Base-by-base conservation (phyloP, 2,888 invertebrate species). In the Hyles lineata region DNA sequence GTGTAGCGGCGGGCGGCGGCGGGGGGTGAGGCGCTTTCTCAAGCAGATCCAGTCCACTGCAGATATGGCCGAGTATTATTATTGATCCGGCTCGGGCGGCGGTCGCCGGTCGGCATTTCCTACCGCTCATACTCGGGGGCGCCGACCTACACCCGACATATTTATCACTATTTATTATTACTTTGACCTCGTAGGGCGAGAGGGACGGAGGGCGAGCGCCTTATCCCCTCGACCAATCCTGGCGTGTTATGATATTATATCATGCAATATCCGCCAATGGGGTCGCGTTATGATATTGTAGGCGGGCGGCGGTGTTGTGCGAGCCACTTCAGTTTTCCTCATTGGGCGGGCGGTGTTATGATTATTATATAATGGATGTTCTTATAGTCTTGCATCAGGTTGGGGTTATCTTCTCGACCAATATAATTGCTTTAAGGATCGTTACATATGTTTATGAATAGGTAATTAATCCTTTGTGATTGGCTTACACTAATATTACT, bases 191-290 rank as follows among this genome's bases (percentile, higher is more conserved):
- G 87, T 88, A 88, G 85, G 82, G 83, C 79, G 84, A 83, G 83
- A 83, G 83, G 85, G 83, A 86, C 83, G 90, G 87, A 89, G 90
- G 90, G 87, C 85, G 86, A 81, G 79, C 78, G 83, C 84, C 88
- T 82, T 85, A 75, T 80, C 85, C 86, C 87, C 87, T 91, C 92
- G 88, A 82, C 95, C 95, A 95, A 95, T 95, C 91, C 92, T 88
- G 84, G 85, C 82, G 80, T 93, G 95, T 95, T 96, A 96, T 96
- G 95, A 95, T 96, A 96, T 96, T 95, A 96, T 96, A 96, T 95
- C 95, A 95, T 87, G 83, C 90, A 89, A 92, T 92, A 90, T 91
- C 90, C 86, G 86, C 95, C 95, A 94, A 96, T 96, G 89, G 93
- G 88, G 79, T 89, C 85, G 85, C 90, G 94, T 93, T 94, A 95